Conservation (phyloP, 2,113 vertebrate genomes). For the Cheirogaleus medius region DNA sequence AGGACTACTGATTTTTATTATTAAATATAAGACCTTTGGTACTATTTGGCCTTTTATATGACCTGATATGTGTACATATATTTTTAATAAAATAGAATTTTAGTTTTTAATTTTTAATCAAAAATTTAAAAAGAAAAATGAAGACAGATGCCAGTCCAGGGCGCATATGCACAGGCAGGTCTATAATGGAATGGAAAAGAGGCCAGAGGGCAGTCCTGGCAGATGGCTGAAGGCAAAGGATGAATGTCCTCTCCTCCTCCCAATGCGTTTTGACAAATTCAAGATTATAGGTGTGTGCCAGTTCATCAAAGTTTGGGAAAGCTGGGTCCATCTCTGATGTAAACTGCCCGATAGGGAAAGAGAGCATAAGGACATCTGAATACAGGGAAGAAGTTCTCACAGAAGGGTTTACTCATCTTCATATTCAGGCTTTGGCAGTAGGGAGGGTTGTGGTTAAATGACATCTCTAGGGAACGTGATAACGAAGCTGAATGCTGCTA, state of each 20-base stretch:
- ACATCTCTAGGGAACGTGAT: background rate
- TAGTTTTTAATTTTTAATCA: background rate
- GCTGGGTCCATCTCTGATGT: background rate
- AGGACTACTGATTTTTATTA: background rate
- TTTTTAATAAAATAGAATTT: background rate
- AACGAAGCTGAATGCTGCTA: background rate
- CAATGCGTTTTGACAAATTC: background rate
- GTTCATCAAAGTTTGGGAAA: background rate
- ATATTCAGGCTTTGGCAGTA: background rate
- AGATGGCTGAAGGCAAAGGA: background rate
- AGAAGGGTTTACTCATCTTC: background rate
- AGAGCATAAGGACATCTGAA: background rate
- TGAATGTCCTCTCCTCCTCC: background rate
- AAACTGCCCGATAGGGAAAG: background rate
- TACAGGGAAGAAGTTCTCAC: background rate
- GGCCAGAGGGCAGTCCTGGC: background rate
- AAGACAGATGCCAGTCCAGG: background rate
- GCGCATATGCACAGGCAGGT: too few species aligned
- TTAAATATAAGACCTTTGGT: background rate
- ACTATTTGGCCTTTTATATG: background rate
- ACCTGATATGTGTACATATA: background rate
- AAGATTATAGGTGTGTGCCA: background rate
- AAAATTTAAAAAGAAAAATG: background rate
- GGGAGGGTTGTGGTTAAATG: background rate
- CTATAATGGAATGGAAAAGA: background rate